Evolutionary conservation across 2,113 vertebrate genomes (phyloP).

Genomic region (Xerus inauris): DNA sequence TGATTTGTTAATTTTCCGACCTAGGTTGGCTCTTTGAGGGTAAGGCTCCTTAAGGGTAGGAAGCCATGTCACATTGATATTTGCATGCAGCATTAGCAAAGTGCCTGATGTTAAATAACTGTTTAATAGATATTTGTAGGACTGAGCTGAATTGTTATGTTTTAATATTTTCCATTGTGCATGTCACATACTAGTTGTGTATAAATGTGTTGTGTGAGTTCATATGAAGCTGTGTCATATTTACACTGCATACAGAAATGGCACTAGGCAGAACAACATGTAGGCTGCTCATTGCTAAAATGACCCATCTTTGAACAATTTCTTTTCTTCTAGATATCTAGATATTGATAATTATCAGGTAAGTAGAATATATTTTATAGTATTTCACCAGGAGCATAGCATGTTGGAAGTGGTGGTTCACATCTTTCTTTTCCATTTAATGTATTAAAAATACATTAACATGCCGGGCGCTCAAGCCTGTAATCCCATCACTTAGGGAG

Average conservation of each 20-base stretch:
- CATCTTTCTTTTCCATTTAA: no score
- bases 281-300: not conserved
- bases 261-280: not conserved
- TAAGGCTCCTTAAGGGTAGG: not conserved
- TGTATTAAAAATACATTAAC: no score
- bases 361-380: not conserved
- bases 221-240: not conserved
- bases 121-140: not conserved
- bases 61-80: not conserved
- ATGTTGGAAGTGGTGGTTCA: not conserved
- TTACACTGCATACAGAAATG: not conserved
- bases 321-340: not conserved
- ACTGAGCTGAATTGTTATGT: not conserved
- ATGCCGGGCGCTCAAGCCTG: no score
- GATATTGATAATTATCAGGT: not conserved
- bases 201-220: not conserved
- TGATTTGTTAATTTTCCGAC: not conserved
- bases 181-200: not conserved
- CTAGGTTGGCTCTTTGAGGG: not conserved
- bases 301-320: not conserved
- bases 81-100: not conserved
- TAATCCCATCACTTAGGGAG: no score
- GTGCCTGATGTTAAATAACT: not conserved
- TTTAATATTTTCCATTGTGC: not conserved
- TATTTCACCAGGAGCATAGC: not conserved